Conservation (phyloP, 2,888 invertebrate species). For the Rhaphigaster nebulosa region DNA sequence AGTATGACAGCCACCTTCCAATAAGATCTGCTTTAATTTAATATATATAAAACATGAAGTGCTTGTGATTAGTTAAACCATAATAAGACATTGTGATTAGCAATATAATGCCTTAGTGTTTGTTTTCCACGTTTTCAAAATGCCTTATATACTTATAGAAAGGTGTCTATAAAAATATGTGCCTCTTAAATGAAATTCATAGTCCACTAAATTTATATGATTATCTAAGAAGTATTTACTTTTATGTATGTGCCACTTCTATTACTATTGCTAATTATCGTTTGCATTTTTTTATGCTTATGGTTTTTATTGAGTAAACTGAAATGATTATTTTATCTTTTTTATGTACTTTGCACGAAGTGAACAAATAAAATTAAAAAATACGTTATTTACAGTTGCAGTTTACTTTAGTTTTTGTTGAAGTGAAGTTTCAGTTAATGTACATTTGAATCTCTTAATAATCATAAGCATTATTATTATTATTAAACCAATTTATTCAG, state of each 20-base stretch:
- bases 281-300: neutral
- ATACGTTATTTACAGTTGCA: constrained; percentile 17
- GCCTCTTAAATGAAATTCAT: constrained; percentile 49
- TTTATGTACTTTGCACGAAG: neutral
- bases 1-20: neutral
- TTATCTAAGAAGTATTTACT: constrained; percentile 29
- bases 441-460: constrained; percentile 42
- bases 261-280: constrained; percentile 51
- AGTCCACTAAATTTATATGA: constrained; percentile 44
- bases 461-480: constrained; percentile 16
- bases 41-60: neutral
- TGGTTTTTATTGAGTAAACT: neutral
- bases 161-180: constrained; percentile 30
- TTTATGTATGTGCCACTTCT: constrained; percentile 13
- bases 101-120: constrained; percentile 43
- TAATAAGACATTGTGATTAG: constrained; percentile 12
- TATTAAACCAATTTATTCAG: constrained; percentile 20
- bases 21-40: constrained; percentile 12
- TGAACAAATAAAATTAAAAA: neutral
- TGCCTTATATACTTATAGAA: constrained; percentile 37
- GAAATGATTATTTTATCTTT: constrained; percentile 25
- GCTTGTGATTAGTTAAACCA: constrained; percentile 12
- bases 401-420: constrained; percentile 1
- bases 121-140: constrained; percentile 29
- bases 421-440: constrained; percentile 24